Conservation (phyloP, 2,113 vertebrate species). For the Spheniscus mendiculus region DNA sequence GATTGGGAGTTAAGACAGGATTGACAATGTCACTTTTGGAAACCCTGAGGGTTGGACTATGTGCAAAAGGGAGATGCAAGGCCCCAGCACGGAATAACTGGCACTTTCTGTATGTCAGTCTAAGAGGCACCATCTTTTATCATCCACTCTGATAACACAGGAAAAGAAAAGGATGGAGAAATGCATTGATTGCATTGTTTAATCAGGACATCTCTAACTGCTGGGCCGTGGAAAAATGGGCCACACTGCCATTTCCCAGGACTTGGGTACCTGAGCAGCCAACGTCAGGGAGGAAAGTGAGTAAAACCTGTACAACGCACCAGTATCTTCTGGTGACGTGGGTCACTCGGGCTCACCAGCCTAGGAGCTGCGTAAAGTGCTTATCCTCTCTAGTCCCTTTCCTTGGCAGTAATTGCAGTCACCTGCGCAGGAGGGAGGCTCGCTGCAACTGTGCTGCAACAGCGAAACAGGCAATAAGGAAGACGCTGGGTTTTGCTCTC, state of each 20-base stretch:
- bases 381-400: not conserved
- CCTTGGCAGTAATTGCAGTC: not conserved
- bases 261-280: not conserved
- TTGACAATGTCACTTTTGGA: not conserved
- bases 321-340: accelerated
- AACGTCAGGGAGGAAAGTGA: not conserved
- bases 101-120: accelerated
- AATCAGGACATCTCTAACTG: not conserved
- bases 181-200: not conserved
- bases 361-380: accelerated
- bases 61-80: not conserved
- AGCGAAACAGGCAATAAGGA: accelerated
- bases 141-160: not conserved
- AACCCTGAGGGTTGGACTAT: not conserved
- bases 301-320: not conserved
- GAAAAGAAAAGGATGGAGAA: not conserved
- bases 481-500: not conserved
- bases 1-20: not conserved
- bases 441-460: not conserved
- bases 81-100: not conserved
- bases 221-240: not conserved
- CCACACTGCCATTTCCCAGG: not conserved
- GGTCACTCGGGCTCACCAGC: not conserved
- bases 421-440: not conserved
- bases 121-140: not conserved